Conservation (phyloP, 2,888 invertebrate genomes). For the Catocala sponsa region DNA sequence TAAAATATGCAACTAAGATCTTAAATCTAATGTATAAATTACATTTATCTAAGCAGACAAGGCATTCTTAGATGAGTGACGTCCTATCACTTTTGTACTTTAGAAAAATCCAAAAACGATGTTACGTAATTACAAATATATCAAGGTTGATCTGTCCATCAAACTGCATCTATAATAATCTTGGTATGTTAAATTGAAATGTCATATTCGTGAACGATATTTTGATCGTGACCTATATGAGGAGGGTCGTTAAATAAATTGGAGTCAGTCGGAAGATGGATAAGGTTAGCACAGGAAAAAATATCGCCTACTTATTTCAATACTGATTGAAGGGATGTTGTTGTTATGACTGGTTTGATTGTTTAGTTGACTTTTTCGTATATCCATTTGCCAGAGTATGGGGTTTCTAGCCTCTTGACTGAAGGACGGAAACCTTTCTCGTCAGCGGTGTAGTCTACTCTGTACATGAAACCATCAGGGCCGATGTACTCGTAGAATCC, state of each 20-base stretch:
- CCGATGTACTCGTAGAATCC: conserved; percentile 87
- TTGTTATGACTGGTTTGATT: conserved; percentile 30
- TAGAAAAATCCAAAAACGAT: conserved; percentile 48
- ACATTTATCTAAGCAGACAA: conserved; percentile 73
- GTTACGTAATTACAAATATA: conserved; percentile 48
- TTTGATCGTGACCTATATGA: conserved; percentile 63
- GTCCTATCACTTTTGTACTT: conserved; percentile 64
- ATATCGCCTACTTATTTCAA: conserved; percentile 70
- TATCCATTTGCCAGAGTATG: conserved; percentile 84
- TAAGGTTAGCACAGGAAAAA: conserved; percentile 42
- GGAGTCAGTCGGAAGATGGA: conserved; percentile 57
- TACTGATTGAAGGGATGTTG: conserved; percentile 75
- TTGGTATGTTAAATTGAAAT: conserved; percentile 64
- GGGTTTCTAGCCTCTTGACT: conserved; percentile 80
- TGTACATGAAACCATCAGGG: conserved; percentile 85
- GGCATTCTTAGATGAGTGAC: conserved; percentile 54
- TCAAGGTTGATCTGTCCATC: conserved; percentile 52
- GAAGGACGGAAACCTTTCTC: conserved; percentile 85
- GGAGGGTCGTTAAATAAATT: conserved; percentile 57
- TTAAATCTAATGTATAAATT: conserved; percentile 81
- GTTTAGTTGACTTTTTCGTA: conserved; percentile 78
- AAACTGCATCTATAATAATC: conserved; percentile 48
- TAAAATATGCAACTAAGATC: conserved; percentile 68
- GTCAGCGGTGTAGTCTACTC: conserved; percentile 85
- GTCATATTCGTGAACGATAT: conserved; percentile 72